These are phyloP conservation scores for Helicoverpa armigera DNA, from an alignment of 1,140 invertebrate species.

Conservation along the genomic window DNA sequence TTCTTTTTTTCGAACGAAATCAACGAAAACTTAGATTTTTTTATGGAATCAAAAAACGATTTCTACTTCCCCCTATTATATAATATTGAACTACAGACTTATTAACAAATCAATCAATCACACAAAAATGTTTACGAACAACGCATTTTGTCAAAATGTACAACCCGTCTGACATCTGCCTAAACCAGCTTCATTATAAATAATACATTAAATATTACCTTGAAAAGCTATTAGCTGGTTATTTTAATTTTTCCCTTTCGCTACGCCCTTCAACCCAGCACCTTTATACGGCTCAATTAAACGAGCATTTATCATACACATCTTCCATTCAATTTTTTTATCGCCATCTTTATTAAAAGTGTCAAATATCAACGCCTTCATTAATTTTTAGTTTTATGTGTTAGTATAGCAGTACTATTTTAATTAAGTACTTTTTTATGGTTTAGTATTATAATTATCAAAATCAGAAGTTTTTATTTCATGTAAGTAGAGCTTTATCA, in stretches of 20 bases:
- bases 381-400: neutral
- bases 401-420: too few relatives aligned
- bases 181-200: neutral
- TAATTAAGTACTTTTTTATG: too few relatives aligned
- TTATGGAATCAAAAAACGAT: too few relatives aligned
- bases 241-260: conserved; percentile 17
- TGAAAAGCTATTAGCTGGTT: conserved; percentile 12
- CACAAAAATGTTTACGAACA: neutral
- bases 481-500: too few relatives aligned
- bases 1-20: too few relatives aligned
- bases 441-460: too few relatives aligned
- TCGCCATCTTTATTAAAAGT: neutral
- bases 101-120: too few relatives aligned
- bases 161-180: neutral
- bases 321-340: neutral
- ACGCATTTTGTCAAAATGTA: neutral
- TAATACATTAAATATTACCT: conserved; percentile 31
- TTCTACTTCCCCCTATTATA: neutral
- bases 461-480: too few relatives aligned
- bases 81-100: too few relatives aligned
- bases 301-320: neutral
- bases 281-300: conserved; percentile 35
- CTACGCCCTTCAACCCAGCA: conserved; percentile 32
- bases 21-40: too few relatives aligned
- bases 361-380: neutral